Evolutionary conservation across 2,797 vertebrate species (phyloP).

Genomic region (Tapirus indicus): DNA sequence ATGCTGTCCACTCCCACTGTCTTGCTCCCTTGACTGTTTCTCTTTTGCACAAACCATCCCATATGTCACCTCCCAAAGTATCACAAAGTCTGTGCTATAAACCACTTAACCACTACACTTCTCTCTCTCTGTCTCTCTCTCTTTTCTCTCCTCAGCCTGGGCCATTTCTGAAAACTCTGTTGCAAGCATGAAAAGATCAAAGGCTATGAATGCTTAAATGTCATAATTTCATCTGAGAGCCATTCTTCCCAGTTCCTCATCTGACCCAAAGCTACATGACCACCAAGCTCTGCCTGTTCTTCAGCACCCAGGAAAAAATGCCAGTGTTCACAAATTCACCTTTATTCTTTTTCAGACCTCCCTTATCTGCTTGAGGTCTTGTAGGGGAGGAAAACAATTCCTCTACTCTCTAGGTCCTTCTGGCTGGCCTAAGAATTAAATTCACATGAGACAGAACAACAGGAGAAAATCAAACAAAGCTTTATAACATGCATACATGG

Average conservation of each 20-base stretch:
- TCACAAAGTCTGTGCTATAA: neutral
- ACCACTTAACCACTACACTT: neutral
- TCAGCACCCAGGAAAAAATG: conserved; percentile 28
- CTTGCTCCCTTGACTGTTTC: neutral
- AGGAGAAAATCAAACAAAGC: no score
- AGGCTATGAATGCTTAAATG: neutral
- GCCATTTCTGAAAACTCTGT: neutral
- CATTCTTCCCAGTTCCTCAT: neutral
- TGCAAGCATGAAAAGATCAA: neutral
- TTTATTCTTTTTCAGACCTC: neutral
- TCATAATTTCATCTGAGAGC: neutral
- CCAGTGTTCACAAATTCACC: neutral
- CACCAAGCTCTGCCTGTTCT: neutral
- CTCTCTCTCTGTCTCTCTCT: neutral
- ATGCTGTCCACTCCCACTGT: neutral
- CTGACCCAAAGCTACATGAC: neutral
- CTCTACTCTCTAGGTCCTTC: no score
- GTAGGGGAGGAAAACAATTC: no score
- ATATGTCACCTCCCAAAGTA: neutral
- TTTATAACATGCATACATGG: no score
- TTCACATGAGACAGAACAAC: no score
- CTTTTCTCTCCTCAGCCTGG: neutral
- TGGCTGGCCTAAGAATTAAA: no score
- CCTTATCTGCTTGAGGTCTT: neutral
- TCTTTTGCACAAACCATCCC: neutral